Evolutionary conservation across 2,113 vertebrate species (phyloP).

Genomic region (Amia ocellicauda): DNA sequence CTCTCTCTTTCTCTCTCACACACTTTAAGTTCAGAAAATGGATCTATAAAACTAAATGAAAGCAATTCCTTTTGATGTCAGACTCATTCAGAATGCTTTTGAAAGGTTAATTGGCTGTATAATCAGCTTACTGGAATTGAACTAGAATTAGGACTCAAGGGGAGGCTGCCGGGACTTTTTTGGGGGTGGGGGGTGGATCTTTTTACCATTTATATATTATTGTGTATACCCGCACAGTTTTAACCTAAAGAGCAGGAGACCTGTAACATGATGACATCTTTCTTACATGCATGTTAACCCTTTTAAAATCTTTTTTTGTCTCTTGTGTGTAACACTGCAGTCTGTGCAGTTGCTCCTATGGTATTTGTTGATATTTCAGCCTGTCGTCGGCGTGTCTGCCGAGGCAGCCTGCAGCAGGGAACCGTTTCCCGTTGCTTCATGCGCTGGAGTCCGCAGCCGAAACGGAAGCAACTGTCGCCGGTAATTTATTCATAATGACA

Average conservation of each 20-base stretch:
- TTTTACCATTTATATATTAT: conserved; percentile 14
- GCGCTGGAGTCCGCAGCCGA: too few relatives aligned
- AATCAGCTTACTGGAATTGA: conserved; percentile 23
- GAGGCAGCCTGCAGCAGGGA: too few relatives aligned
- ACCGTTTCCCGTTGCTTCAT: too few relatives aligned
- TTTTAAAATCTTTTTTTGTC: neutral
- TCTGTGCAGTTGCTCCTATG: too few relatives aligned
- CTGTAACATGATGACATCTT: neutral
- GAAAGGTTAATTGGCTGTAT: conserved; percentile 49
- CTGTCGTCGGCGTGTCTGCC: too few relatives aligned
- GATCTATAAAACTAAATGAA: conserved; percentile 30
- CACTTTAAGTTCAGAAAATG: conserved; percentile 23
- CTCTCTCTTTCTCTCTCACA: too few relatives aligned
- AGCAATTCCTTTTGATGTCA: conserved; percentile 30
- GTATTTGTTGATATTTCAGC: too few relatives aligned
- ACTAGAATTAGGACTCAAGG: conserved; percentile 13
- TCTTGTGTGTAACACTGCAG: too few relatives aligned
- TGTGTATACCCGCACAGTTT: neutral
- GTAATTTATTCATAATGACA: too few relatives aligned
- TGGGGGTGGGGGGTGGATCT: neutral
- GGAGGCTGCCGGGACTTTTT: neutral
- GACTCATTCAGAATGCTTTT: conserved; percentile 30
- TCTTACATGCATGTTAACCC: neutral
- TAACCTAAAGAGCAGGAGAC: neutral
- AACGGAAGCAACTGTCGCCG: too few relatives aligned